Evolutionary conservation across 2,797 vertebrate species (phyloP).

Genomic region (Capromys pilorides): DNA sequence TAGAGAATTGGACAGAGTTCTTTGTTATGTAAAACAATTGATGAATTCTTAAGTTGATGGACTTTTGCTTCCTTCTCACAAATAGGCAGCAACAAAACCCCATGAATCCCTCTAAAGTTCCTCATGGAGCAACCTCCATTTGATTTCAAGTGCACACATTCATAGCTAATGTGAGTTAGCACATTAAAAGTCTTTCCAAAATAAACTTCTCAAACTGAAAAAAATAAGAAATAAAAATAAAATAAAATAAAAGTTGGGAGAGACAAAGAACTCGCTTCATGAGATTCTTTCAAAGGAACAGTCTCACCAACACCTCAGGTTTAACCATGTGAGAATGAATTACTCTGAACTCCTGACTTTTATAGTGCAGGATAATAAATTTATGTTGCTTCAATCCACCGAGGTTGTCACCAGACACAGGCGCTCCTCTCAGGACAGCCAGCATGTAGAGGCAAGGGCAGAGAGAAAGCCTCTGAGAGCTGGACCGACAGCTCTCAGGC

Average conservation of each 20-base stretch:
- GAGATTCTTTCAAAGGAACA: neutral
- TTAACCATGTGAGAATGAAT: neutral
- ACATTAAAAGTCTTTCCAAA: neutral
- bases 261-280: neutral
- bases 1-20: neutral
- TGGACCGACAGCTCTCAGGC: neutral
- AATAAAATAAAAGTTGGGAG: no score
- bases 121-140: neutral
- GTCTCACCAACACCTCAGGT: no score
- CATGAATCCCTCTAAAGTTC: neutral
- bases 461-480: neutral
- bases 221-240: no score
- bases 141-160: neutral
- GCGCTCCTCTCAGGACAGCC: neutral
- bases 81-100: neutral
- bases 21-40: neutral
- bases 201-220: constrained; percentile 19
- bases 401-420: neutral
- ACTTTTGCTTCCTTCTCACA: neutral
- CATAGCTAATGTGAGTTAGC: neutral
- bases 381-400: neutral
- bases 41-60: neutral
- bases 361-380: neutral
- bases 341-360: neutral
- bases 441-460: neutral